Conservation (phyloP, 2,797 vertebrate species). For the Apodemus agrarius region DNA sequence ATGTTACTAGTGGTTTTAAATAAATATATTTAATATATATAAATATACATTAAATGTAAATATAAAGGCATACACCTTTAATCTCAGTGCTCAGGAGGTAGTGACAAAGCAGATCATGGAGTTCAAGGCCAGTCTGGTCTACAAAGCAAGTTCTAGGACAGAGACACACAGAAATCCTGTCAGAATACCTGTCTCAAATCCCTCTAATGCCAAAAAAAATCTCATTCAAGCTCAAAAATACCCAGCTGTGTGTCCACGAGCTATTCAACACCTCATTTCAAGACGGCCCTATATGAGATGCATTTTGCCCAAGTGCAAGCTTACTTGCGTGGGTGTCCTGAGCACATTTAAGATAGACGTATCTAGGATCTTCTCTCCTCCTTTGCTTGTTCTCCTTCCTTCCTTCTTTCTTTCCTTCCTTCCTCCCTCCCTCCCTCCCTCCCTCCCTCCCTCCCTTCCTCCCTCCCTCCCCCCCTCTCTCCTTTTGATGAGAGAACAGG, state of each 20-base stretch:
- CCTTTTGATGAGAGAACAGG: not conserved
- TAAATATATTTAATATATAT: not conserved
- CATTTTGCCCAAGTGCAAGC: not conserved
- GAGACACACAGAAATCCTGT: not conserved
- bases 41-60: not conserved
- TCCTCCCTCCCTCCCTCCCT: not conserved
- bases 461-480: accelerated
- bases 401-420: not conserved
- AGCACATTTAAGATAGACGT: not conserved
- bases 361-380: not conserved
- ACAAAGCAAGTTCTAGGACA: not conserved
- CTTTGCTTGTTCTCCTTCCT: not conserved
- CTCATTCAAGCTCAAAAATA: not conserved
- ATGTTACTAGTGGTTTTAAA: not conserved
- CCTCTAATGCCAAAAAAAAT: not conserved
- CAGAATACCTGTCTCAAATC: not conserved
- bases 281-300: not conserved
- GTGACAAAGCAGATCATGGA: not conserved
- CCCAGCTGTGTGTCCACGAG: not conserved
- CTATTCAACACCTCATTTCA: not conserved
- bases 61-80: not conserved
- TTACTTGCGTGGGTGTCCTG: not conserved
- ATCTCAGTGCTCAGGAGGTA: not conserved
- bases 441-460: accelerated
- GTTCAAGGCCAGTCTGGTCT: not conserved